A percentile compares a stretch with the other conserved stretches of the same genome.
These are phyloP conservation scores for Eonycteris spelaea DNA, from an alignment of 2,113 vertebrate species.

Conservation along the genomic window DNA sequence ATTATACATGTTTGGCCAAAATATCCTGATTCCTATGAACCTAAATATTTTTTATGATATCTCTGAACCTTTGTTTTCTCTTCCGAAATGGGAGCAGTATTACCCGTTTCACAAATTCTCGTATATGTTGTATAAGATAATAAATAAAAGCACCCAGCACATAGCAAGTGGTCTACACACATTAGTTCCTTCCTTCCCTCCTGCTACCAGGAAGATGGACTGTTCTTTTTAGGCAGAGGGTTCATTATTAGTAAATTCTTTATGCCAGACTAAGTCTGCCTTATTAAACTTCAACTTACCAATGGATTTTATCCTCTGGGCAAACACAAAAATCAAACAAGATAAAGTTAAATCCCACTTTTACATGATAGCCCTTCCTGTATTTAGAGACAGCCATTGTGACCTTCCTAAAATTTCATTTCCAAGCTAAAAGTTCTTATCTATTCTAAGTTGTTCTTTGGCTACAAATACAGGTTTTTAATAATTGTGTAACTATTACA, in stretches of 20 bases:
- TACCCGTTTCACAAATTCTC: neutral
- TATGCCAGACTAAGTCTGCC: neutral
- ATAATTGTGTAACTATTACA: neutral
- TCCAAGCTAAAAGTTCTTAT: neutral
- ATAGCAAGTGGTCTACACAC: neutral
- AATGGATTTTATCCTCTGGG: neutral
- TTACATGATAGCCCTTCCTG: neutral
- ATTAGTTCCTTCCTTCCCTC: neutral
- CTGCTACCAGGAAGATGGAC: neutral
- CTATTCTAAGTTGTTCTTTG: neutral
- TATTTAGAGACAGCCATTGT: neutral
- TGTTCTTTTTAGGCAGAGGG: neutral
- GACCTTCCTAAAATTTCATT: neutral
- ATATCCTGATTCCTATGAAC: neutral
- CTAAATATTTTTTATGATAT: neutral
- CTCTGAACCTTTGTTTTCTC: neutral
- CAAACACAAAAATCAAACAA: neutral
- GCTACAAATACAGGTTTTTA: neutral
- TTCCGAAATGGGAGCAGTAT: neutral
- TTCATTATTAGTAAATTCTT: neutral
- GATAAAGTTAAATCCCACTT: neutral
- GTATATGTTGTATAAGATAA: neutral
- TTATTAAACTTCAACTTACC: neutral
- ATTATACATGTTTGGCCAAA: neutral
- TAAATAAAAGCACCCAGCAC: neutral